Percentiles rank a stretch among this genome's conserved stretches.
phyloP scores from a whole-genome alignment of 2,797 vertebrate genomes.

The Falco columbarius region DNA sequence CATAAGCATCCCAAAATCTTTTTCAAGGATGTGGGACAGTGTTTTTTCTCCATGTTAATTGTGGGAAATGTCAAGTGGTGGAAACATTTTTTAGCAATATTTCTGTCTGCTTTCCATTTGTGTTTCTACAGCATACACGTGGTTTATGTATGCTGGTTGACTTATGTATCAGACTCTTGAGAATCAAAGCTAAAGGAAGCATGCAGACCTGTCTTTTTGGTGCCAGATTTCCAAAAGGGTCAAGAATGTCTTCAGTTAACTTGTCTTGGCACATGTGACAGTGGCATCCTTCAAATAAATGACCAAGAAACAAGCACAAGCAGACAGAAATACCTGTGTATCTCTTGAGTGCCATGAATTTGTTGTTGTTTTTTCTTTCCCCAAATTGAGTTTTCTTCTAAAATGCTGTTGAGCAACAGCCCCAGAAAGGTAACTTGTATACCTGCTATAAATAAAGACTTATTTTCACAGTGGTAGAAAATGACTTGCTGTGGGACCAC shows the following conservation, averaged over 20 bases:
- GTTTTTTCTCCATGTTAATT: background rate
- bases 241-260: conserved; percentile 5
- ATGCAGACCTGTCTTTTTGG: conserved; percentile 34
- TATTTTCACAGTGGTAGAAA: background rate
- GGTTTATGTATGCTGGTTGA: background rate
- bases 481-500: background rate
- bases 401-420: background rate
- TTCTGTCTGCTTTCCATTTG: background rate
- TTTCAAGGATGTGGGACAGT: background rate
- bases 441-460: background rate
- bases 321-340: background rate
- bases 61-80: background rate
- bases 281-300: background rate
- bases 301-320: background rate
- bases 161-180: conserved; percentile 12
- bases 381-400: background rate
- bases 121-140: background rate
- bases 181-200: background rate
- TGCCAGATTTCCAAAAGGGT: background rate
- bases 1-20: background rate
- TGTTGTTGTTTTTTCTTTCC: background rate
- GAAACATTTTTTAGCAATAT: conserved; percentile 40
- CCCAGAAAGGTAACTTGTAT: background rate
- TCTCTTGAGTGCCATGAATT: background rate
- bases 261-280: background rate